Evolutionary conservation across 2,888 invertebrate genomes (phyloP), one percentile per base, ranked within the genome.

Genomic region (Amiota minor): DNA sequence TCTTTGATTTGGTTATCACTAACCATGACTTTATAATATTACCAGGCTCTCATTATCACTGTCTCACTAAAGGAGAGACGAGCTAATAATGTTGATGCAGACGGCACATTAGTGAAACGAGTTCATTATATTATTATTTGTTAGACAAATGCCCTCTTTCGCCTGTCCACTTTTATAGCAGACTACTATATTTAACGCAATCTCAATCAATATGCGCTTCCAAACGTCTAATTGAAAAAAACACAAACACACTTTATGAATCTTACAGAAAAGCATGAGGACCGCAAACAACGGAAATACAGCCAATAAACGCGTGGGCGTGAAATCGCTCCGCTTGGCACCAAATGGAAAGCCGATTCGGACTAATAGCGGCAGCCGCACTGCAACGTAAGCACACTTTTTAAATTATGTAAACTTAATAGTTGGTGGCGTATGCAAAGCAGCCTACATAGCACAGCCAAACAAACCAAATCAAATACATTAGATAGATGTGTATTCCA

Each of bases 241-340:
- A 85, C n/a, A 74, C 77, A 83, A 81, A 35, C 35, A 35, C 35
- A 35, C 35, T 35, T 87, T 88, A 87, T 87, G 86, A 85, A 87
- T 87, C 82, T 90, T 90, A 87, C 89, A 90, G 90, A 90, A 88
- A 88, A 90, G 90, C 86, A 82, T 90, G 86, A 86, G 88, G 80
- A 80, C 78, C 70, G 81, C 78, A 75, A 74, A 56, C 69, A 64
- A 23, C 23, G 83, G 72, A 76, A 35, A 35, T 35, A 79, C 72
- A 77, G 78, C 76, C 77, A 76, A 74, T 77, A 77, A 70, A 76
- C 83, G 77, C 76, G 81, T 85, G 78, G 88, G 87, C 72, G 80
- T 84, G 68, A 89, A 87, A 81, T 83, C 90, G 46, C 78, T 89
- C 70, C 89, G 89, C 70, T 78, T 89, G 73, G 88, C 84, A 72